Evolutionary conservation across 1,140 invertebrate genomes (phyloP), one percentile per base, ranked within the genome.

Genomic region (Augochlora pura): DNA sequence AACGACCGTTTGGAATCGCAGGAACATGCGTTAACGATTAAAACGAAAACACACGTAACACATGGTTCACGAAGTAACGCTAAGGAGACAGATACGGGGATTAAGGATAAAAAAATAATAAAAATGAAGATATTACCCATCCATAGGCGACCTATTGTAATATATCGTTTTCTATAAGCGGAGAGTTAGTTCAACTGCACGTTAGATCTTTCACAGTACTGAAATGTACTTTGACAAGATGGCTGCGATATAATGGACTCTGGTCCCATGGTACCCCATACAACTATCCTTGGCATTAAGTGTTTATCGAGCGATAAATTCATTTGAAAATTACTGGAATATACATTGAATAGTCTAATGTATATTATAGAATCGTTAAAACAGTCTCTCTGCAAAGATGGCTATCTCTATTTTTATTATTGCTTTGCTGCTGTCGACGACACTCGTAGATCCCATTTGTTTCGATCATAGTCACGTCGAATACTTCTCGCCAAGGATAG

Each of bases 21-120:
- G 38, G n/a, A 71, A 72, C 32, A 46, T 73, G 75, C 65, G 68
- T 65, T 82, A 25, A 72, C 60, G 46, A 85, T 80, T 57, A 60
- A n/a, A 67, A 65, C 14, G 64, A 69, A 57, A 67, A 32, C 32
- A 32, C 32, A 1, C 4, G 4, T 9, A 73, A n/a, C 57, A 64
- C 52, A 18, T 57, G 46, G 63, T 42, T 80, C 62, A 72, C 69
- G 66, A 16, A 52, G 60, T 8, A 76, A 42, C 52, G n/a, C 68
- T 68, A 52, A 64, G 70, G 18, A 12, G 32, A 32, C n/a, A 14
- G 25, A 67, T 9, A 32, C 27, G 49, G 49, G 49, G 16, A 52
- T 21, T 16, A 27, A 54, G 21, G 54, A 57, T 5, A 54, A 25
- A 23, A 23, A n/a, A 25, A 65, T 52, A n/a, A 49, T 7, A 65